Base-by-base conservation (phyloP, 2,797 vertebrate genomes). In the Xiphorhynchus erythropygius region DNA sequence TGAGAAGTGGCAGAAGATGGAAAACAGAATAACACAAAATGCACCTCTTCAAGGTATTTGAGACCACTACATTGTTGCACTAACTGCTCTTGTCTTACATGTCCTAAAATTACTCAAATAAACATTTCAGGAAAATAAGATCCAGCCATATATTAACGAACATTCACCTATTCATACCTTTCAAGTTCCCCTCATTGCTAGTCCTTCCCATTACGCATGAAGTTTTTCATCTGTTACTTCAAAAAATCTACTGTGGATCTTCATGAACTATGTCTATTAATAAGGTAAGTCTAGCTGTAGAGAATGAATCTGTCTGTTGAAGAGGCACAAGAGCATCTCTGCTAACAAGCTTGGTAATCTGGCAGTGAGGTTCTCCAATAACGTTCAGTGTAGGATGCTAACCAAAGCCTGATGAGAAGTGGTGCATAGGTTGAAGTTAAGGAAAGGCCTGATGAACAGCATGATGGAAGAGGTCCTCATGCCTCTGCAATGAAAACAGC, bases 361-460 rank as follows among this genome's bases (percentile, higher is more conserved):
- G 68, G 42, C 30, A 42, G 37, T 10, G 49, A 44, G 10, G 19
- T 33, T 27, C 21, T 56, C 53, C 74, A 76, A 1, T n/a, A 37
- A 8, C 0, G 0, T 16, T 79, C 24, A 18, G 16, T 6, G 14
- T 14, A 35, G 14, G 28, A 32, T 1, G 1, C 30, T 67, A 71
- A 56, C 14, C 32, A 46, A 44, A 46, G 16, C 12, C 37, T 68
- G 1, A 1, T 22, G 37, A 68, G 41, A 63, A 75, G 9, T 13
- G 19, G 37, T 37, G 4, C 17, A 7, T 7, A 25, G 19, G 39
- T 17, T 71, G 46, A 64, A 55, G 15, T 14, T 32, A 87, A 7
- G 14, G 50, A 52, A 70, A 16, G 9, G 8, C 10, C 28, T 23
- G 8, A 39, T 25, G 28, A 39, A 16, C 2, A 14, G 11, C 10